phyloP scores from a whole-genome alignment of 2,113 vertebrate species.

The Anoura caudifer region DNA sequence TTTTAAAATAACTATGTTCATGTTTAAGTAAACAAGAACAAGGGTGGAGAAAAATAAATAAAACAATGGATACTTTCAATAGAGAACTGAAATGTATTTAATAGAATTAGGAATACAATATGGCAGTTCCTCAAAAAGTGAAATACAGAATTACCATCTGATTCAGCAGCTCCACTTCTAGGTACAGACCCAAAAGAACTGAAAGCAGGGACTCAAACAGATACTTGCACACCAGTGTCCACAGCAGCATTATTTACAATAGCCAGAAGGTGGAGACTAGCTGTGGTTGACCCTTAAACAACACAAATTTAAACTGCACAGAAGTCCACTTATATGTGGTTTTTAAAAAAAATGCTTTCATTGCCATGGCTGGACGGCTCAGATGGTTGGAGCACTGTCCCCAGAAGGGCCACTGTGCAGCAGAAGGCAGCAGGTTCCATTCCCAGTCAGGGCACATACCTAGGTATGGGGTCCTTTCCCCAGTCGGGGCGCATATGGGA shows the following conservation, averaged over 20 bases:
- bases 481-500: no score
- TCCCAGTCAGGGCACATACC: no score
- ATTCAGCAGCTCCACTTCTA: neutral
- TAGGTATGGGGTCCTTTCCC: no score
- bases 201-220: neutral
- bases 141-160: slow-evolving; percentile 1
- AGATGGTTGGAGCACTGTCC: no score
- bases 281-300: neutral
- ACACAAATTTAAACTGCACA: no score
- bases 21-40: slow-evolving; percentile 6
- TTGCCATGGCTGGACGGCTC: no score
- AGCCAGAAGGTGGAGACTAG: neutral
- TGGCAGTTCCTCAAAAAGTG: neutral
- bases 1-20: neutral
- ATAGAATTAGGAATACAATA: neutral
- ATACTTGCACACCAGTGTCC: neutral
- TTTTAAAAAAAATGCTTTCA: neutral
- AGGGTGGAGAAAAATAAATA: neutral
- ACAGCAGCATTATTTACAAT: neutral
- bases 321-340: neutral
- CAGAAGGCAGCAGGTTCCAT: no score
- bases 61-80: neutral
- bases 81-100: neutral
- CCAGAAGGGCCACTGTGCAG: no score
- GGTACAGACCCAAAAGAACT: neutral